Percentiles rank a stretch among this genome's conserved stretches.
These are phyloP conservation scores for Furnarius figulus DNA, from an alignment of 2,113 vertebrate genomes.

Conservation along the genomic window DNA sequence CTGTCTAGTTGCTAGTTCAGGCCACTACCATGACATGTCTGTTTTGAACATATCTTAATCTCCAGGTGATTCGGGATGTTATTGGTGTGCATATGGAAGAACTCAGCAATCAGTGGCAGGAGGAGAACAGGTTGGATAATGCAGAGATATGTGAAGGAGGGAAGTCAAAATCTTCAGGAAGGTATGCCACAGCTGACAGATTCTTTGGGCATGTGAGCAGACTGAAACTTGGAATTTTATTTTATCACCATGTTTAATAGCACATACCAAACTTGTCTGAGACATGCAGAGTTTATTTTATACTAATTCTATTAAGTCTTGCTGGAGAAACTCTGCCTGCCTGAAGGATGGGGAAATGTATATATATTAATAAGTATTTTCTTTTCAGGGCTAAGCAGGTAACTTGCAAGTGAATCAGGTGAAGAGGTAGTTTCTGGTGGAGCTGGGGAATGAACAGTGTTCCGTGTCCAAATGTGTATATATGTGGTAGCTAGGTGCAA, in stretches of 20 bases:
- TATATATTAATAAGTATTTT: not conserved
- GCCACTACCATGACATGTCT: not conserved
- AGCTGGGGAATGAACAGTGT: not conserved
- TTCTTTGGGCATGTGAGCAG: not conserved
- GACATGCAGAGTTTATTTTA: not conserved
- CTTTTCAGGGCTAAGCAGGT: not conserved
- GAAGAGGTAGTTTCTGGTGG: not conserved
- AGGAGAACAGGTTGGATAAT: conserved; percentile 72
- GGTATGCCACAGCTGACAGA: conserved; percentile 59
- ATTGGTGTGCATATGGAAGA: conserved; percentile 93
- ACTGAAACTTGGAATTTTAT: not conserved
- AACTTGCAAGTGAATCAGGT: not conserved
- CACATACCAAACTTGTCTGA: not conserved
- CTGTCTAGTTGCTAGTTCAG: not conserved
- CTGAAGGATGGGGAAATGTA: not conserved
- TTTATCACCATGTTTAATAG: not conserved
- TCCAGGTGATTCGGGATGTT: conserved; percentile 92
- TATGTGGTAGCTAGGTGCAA: not conserved
- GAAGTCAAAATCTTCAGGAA: conserved; percentile 70
- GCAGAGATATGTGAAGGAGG: conserved; percentile 50
- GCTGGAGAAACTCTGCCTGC: not conserved
- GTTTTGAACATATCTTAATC: not conserved
- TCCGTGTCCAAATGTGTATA: not conserved
- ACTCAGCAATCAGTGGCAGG: conserved; percentile 87
- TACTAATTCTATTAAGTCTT: not conserved